These are phyloP conservation scores for Martes martes DNA, from an alignment of 2,113 vertebrate genomes.

Conservation along the genomic window DNA sequence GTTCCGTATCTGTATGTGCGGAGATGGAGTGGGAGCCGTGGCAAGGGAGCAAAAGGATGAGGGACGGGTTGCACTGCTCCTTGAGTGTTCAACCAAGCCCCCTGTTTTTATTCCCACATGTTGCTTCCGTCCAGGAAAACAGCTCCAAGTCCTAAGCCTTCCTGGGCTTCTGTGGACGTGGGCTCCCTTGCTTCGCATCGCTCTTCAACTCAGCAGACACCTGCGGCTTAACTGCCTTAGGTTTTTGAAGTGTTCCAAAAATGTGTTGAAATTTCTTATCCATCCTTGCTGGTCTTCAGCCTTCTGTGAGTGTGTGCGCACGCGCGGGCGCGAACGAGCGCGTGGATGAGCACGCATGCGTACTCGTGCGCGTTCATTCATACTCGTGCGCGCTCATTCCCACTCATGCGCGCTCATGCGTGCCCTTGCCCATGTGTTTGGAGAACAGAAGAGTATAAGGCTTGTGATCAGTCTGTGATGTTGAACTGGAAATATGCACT, in stretches of 20 bases:
- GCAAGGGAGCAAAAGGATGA: not conserved
- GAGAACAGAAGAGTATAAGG: not conserved
- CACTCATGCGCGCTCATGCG: not conserved
- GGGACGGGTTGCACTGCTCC: not conserved
- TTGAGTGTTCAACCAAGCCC: not conserved
- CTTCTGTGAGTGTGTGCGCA: not conserved
- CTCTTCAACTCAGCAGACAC: not conserved
- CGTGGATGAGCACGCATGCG: not conserved
- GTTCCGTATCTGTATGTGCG: not conserved
- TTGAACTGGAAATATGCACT: not conserved
- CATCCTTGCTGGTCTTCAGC: not conserved
- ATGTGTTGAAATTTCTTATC: not conserved
- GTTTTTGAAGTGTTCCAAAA: not conserved
- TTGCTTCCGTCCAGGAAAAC: not conserved
- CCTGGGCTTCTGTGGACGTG: not conserved
- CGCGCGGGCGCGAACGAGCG: accelerated
- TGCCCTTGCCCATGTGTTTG: not conserved
- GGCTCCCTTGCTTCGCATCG: not conserved
- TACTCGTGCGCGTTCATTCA: too few relatives aligned
- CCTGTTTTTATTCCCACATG: not conserved
- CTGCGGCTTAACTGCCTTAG: not conserved
- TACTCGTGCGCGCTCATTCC: too few relatives aligned
- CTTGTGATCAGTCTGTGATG: not conserved
- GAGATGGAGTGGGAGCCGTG: not conserved
- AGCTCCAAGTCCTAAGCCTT: not conserved